Base-by-base conservation (phyloP, 1,140 invertebrate genomes). In the Brachionus paranguensis region DNA sequence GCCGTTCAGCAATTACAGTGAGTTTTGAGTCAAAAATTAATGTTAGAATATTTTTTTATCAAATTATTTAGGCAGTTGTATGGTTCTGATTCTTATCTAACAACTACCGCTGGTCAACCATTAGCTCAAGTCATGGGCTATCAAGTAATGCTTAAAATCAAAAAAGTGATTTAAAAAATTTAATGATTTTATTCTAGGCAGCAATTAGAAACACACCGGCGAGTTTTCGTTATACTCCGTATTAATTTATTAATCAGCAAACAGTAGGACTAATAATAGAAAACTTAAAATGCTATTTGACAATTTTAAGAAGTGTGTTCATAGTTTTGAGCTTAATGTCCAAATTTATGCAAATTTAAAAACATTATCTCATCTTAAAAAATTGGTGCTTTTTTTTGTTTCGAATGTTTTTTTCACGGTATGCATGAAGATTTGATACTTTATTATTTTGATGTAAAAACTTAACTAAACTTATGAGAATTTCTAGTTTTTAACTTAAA, bases 11-110 rank as follows among this genome's bases (percentile, higher is more conserved):
- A 47, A 50, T 33, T 76, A 53, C 72, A 76, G 72, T 76, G 11
- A 27, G 72, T 50, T 50, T 50, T 50, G 10, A 29, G 33, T 33
- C 43, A 47, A 14, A 20, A 41, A 50, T 27, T 27, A 8, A 1
- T 17, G 5, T 20, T 17, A 20, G 12, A 41, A 72, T 37, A 45
- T 20, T 37, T 72, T 72, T 72, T 1, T 17, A 43, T 17, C 14
- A 50, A 29, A 33, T 20, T 20, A 10, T 8, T 20, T 60, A 76
- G 72, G 27, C 72, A 76, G 29, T 29, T 76, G 17, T 76, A 76
- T 76, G 72, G 37, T n/a, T 27, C 72, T 76, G 72, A 76, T 12
- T 76, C 72, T 50, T 76, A 76, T 76, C 43, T 76, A 29, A 45
- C 72, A 76, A 17, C 72, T 10, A 47, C 72, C 3, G 50, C 72